Base-by-base conservation (phyloP, 2,888 invertebrate species). In the Aporophyla nigra region DNA sequence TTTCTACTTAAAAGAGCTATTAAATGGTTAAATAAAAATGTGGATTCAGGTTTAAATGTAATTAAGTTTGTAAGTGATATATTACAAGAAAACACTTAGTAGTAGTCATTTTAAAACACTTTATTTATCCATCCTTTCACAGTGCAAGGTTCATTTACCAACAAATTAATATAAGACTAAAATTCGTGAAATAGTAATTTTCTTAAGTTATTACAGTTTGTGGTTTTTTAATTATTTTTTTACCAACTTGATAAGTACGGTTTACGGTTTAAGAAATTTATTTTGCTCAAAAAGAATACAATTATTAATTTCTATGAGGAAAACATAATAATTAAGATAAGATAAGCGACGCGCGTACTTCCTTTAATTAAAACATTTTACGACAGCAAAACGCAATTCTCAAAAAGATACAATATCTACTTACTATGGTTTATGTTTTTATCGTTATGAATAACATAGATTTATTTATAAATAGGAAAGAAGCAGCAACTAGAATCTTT, bases 121-220 rank as follows among this genome's bases (percentile, higher is more conserved):
- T 79, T 76, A 76, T 86, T 86, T 40, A 63, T 73, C 33, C 61
- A 71, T 70, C 54, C 27, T 76, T 67, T 73, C 61, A 86, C 59
- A 81, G 71, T 72, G 77, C 87, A 66, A 75, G 66, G 68, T 74
- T 74, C 46, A 70, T 40, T 71, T 51, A 71, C 61, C 65, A 53
- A 76, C 51, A 82, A 78, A 74, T 70, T 72, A 58, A 59, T 69
- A 75, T 56, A 49, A 62, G 51, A 63, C 72, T 49, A 63, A 83
- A 70, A 74, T 62, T 75, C 69, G 84, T 84, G 84, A 83, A 73
- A 71, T 68, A 67, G 69, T 78, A 76, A 78, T 87, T 80, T 71
- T 74, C 78, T 76, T 83, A 80, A 80, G 79, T 84, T 79, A 63
- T 73, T 58, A 71, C 33, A 73, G 40, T 67, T 79, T 79, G 84